phyloP scores from a whole-genome alignment of 2,888 invertebrate genomes.

The Chalcosyrphus nemorum region DNA sequence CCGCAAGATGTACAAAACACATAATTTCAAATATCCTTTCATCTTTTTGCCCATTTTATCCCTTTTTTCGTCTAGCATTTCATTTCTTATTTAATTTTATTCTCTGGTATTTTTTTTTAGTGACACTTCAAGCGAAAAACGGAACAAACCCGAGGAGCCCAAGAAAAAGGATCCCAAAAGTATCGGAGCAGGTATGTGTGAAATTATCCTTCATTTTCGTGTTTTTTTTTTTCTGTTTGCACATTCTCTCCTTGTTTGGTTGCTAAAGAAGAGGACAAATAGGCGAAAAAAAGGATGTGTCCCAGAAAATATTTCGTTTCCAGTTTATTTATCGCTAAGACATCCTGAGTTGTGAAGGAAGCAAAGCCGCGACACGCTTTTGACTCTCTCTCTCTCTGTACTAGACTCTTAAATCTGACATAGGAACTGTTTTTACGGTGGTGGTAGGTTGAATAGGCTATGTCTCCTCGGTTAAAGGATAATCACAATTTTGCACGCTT shows the following conservation, averaged over 20 bases:
- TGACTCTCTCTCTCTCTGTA: slow-evolving; percentile 43
- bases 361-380: slow-evolving; percentile 30
- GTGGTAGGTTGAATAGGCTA: slow-evolving; percentile 53
- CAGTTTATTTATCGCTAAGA: slow-evolving; percentile 49
- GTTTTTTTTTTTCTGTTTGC: no score
- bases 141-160: slow-evolving; percentile 6
- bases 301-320: slow-evolving; percentile 25
- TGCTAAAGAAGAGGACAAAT: background rate
- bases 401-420: slow-evolving; percentile 39
- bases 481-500: slow-evolving; percentile 44
- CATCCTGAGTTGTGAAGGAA: background rate
- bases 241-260: slow-evolving; percentile 21
- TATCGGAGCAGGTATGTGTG: slow-evolving; percentile 60
- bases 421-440: slow-evolving; percentile 30
- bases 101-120: slow-evolving; percentile 18
- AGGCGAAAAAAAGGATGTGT: slow-evolving; percentile 10
- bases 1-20: background rate
- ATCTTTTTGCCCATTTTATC: slow-evolving; percentile 11
- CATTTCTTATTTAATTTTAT: slow-evolving; percentile 26
- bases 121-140: slow-evolving; percentile 58
- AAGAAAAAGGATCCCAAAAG: slow-evolving; percentile 46
- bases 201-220: slow-evolving; percentile 54
- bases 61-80: background rate
- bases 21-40: slow-evolving; percentile 40
- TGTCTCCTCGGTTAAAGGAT: slow-evolving; percentile 30